Base-by-base conservation (phyloP, 92 coral and sea anemone genomes). In the Zoanthus sociatus region DNA sequence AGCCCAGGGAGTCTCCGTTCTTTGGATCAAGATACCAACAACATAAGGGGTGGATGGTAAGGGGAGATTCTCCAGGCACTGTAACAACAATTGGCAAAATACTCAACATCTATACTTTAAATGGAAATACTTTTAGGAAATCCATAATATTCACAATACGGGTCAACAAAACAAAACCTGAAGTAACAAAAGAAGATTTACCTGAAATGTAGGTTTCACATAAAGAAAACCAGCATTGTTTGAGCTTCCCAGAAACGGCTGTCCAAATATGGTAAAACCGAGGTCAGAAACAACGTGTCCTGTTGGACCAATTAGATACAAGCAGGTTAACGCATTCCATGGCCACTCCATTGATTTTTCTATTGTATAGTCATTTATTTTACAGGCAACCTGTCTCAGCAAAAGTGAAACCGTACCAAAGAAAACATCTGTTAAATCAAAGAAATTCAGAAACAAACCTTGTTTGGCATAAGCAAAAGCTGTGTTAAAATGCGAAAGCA, bases 381-480 rank as follows among this genome's bases (percentile, higher is more conserved):
- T 50, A 4, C 51, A 50, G 55, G 1, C 55, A 50, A 11, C 0
- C 42, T 37, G 4, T 37, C 42, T 1, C 7, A 7, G 55, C 9
- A 50, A 2, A 11, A 50, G 55, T 11, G 12, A 50, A 50, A 11
- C 55, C 1, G 1, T 50, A 50, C 12, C 55, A 50, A 50, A 37
- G 42, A 37, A 11, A 50, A 50, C 9, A 3, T 7, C 55, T 50
- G 9, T 50, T 7, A 3, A 50, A 50, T 11, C 9, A 50, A 11
- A 5, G 55, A 5, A 50, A 50, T 11, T 50, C 12, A 7, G 7
- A 50, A 0, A 50, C 55, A 32, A 93, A 96, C 99, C 99, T 94
- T 97, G 97, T 77, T 95, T 97, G n/a, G 99, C 99, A 88, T 97
- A 97, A 13, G 94, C 94, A 86, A 97, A 97, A 8, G 99, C 99